phyloP scores from a whole-genome alignment of 2,113 vertebrate species.

The Tylochromis polylepis region DNA sequence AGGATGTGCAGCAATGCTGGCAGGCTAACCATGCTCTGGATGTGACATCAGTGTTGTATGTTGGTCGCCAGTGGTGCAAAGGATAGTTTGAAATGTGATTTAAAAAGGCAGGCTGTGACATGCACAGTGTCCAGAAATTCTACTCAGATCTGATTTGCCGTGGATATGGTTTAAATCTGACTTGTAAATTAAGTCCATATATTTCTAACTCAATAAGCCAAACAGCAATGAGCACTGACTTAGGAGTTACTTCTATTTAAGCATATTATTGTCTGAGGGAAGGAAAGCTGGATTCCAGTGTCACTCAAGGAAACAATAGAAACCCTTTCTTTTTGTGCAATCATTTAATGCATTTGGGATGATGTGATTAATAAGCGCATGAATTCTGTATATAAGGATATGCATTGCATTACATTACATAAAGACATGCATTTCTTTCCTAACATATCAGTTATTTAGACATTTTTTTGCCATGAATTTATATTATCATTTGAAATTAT shows the following conservation, averaged over 20 bases:
- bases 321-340: neutral
- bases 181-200: slow-evolving; percentile 11
- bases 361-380: neutral
- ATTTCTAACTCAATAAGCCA: neutral
- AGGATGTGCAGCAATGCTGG: slow-evolving; percentile 20
- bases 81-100: slow-evolving; percentile 24
- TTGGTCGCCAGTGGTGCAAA: neutral
- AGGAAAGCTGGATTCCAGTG: neutral
- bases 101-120: neutral
- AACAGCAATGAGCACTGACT: neutral
- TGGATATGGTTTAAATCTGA: neutral
- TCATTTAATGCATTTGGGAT: neutral
- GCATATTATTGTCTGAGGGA: neutral
- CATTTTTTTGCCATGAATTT: neutral
- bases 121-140: neutral
- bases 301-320: neutral
- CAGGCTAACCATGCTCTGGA: slow-evolving; percentile 23
- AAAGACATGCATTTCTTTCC: neutral
- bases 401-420: neutral
- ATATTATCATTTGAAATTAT: neutral
- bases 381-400: neutral
- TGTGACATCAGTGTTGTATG: slow-evolving; percentile 10
- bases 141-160: neutral
- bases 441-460: neutral
- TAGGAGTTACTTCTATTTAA: neutral